A percentile compares a stretch with the other conserved stretches of the same genome.
Conservation (phyloP, 2,888 invertebrate species). For the Eumerus sabulonum region DNA sequence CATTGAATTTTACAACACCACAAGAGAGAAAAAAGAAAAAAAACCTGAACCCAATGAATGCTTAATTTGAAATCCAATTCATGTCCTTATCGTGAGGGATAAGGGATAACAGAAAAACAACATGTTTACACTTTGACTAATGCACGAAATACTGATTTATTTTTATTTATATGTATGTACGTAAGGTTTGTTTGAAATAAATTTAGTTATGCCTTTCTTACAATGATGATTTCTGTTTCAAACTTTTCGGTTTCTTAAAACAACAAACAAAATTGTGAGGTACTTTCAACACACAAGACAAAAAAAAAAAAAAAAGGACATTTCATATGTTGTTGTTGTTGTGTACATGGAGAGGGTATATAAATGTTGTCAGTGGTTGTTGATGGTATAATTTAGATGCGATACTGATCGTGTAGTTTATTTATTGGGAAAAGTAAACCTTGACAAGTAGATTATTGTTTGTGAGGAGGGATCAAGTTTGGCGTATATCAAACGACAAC, state of each 20-base stretch:
- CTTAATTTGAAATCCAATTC: slow-evolving; percentile 28
- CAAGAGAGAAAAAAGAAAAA: background rate
- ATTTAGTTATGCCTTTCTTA: slow-evolving; percentile 23
- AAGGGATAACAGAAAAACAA: slow-evolving; percentile 33
- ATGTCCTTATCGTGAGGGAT: too few relatives aligned
- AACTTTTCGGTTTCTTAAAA: slow-evolving; percentile 15
- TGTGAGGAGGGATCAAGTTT: slow-evolving; percentile 19
- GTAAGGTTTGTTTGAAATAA: too few relatives aligned
- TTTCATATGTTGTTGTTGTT: too few relatives aligned
- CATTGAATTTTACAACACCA: slow-evolving; percentile 38
- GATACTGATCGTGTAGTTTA: background rate
- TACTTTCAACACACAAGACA: slow-evolving; percentile 2
- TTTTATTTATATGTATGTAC: slow-evolving; percentile 27
- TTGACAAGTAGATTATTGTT: background rate
- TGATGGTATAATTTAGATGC: background rate
- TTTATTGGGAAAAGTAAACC: background rate
- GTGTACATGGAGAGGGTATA: too few relatives aligned
- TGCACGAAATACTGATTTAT: slow-evolving; percentile 65
- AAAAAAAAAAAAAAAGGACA: slow-evolving; percentile 6
- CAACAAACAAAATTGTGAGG: slow-evolving; percentile 42
- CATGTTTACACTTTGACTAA: slow-evolving; percentile 50
- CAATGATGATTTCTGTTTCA: too few relatives aligned
- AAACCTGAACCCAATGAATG: slow-evolving; percentile 42
- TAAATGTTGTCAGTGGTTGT: too few relatives aligned
- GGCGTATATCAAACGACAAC: slow-evolving; percentile 19